Evolutionary conservation across 2,888 invertebrate species (phyloP).

Genomic region (Tetranychus piercei): DNA sequence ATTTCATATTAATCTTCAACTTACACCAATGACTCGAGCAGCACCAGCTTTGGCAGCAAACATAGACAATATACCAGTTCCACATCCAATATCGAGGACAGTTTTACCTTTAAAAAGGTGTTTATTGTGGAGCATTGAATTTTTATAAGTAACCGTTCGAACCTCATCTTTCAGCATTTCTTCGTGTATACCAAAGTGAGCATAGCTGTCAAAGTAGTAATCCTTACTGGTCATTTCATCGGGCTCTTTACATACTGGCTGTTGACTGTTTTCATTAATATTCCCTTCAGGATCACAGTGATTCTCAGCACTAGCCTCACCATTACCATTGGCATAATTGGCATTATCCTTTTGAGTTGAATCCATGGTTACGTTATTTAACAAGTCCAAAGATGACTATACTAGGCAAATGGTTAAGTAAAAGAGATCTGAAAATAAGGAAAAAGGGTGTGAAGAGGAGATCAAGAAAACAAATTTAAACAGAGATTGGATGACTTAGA

Average conservation of each 20-base stretch:
- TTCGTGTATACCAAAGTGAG: constrained; percentile 99
- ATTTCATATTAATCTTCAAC: constrained; percentile 22
- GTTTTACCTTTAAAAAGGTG: constrained; percentile 65
- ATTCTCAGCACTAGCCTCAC: background rate
- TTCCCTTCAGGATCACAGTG: background rate
- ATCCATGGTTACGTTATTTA: background rate
- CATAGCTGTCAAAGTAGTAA: constrained; percentile 99
- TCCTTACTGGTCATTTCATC: constrained; percentile 98
- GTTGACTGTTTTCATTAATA: background rate
- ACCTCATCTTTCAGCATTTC: constrained; percentile 99
- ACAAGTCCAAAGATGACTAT: too few relatives aligned
- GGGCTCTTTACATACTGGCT: constrained; percentile 30
- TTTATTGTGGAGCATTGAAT: constrained; percentile 98
- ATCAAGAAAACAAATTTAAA: too few relatives aligned
- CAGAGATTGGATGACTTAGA: too few relatives aligned
- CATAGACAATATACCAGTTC: constrained; percentile 97
- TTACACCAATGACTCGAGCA: constrained; percentile 64
- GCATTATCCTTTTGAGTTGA: background rate
- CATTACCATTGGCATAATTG: background rate
- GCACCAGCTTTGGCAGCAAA: constrained; percentile 99
- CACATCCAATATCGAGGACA: constrained; percentile 94
- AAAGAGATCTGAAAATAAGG: too few relatives aligned
- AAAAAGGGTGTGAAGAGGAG: too few relatives aligned
- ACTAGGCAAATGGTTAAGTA: too few relatives aligned
- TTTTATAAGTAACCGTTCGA: constrained; percentile 87